phyloP scores from a whole-genome alignment of 2,888 invertebrate genomes.

The Phania funesta region DNA sequence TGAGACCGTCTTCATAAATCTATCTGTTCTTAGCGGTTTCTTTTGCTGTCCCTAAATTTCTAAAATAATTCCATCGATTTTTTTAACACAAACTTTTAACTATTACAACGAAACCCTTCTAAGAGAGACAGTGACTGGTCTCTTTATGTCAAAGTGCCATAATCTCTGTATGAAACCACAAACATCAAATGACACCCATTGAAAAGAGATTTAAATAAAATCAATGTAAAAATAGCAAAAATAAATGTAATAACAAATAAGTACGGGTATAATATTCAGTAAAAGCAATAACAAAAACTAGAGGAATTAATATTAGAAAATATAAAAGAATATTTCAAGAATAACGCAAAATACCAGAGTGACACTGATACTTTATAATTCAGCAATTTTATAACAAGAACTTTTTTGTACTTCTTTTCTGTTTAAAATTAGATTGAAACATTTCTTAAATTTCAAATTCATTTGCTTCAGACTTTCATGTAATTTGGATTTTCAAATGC shows the following conservation, averaged over 20 bases:
- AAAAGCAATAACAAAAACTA: background rate
- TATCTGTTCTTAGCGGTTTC: too few species aligned
- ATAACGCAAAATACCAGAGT: background rate
- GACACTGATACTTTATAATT: background rate
- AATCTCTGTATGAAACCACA: conserved; percentile 52
- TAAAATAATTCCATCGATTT: too few species aligned
- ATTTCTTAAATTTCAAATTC: too few species aligned
- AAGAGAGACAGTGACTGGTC: background rate
- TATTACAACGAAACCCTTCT: background rate
- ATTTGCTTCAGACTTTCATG: too few species aligned
- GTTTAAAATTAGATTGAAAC: too few species aligned
- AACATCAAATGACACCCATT: conserved; percentile 48
- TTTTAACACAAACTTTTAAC: background rate
- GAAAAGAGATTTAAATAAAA: conserved; percentile 41
- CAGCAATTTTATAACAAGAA: too few species aligned
- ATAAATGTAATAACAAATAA: background rate
- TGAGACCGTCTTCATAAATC: too few species aligned
- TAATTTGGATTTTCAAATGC: too few species aligned
- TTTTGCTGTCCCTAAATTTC: too few species aligned
- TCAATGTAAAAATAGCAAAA: conserved; percentile 13
- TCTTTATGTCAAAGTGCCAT: background rate
- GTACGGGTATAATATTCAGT: background rate
- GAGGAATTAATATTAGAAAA: background rate
- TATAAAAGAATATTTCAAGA: background rate
- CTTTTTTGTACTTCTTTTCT: background rate